These are phyloP conservation scores for Leptinotarsa tumamoca DNA, from an alignment of 2,888 invertebrate genomes.

Conservation along the genomic window DNA sequence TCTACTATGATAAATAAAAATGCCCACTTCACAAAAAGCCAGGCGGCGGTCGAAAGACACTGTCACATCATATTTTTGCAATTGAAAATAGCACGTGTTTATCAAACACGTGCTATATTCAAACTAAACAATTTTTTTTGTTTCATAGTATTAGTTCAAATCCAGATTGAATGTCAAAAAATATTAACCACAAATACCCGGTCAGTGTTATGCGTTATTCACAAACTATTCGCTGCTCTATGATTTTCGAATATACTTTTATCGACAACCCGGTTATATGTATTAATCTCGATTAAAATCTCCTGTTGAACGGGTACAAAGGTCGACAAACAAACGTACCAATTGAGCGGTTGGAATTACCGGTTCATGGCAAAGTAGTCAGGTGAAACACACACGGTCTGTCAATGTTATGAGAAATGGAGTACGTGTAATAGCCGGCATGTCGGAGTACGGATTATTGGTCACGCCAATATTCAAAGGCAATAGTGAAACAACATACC, in stretches of 20 bases:
- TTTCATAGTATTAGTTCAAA: too few relatives aligned
- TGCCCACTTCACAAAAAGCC: too few relatives aligned
- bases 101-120: too few relatives aligned
- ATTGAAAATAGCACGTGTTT: too few relatives aligned
- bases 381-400: conserved; percentile 34
- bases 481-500: conserved; percentile 47
- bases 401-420: conserved; percentile 43
- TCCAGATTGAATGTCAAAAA: too few relatives aligned
- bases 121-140: too few relatives aligned
- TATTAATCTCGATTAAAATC: background rate
- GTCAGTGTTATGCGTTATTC: too few relatives aligned
- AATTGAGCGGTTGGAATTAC: conserved; percentile 23
- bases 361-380: conserved; percentile 33
- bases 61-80: too few relatives aligned
- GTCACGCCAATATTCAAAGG: conserved; percentile 51
- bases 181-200: too few relatives aligned
- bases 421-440: conserved; percentile 40
- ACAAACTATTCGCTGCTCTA: too few relatives aligned
- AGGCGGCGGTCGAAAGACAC: too few relatives aligned
- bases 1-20: too few relatives aligned
- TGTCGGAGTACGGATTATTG: conserved; percentile 44
- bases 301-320: conserved; percentile 2
- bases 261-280: background rate
- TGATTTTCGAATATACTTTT: background rate
- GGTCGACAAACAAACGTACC: conserved; percentile 18